These are phyloP conservation scores for Calonectris borealis DNA, from an alignment of 2,113 vertebrate genomes.

Conservation along the genomic window DNA sequence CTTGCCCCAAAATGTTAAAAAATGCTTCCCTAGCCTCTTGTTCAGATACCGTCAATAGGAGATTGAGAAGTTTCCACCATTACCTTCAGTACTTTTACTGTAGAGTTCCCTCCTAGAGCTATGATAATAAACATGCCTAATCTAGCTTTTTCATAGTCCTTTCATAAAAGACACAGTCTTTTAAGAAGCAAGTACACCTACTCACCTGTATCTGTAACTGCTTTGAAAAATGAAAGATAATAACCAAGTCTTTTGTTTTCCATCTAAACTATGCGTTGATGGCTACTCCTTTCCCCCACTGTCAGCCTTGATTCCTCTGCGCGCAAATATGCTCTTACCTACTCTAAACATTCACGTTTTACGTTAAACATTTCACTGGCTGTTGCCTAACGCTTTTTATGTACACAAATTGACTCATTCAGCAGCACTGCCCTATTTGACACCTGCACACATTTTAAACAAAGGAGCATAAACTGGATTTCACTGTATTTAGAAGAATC, in stretches of 20 bases:
- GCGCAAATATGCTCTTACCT: too few relatives aligned
- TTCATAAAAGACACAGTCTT: background rate
- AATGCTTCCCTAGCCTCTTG: background rate
- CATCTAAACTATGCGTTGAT: background rate
- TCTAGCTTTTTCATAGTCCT: background rate
- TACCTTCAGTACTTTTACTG: background rate
- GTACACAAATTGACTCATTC: background rate
- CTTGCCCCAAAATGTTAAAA: background rate
- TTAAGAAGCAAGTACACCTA: background rate
- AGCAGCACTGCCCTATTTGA: background rate
- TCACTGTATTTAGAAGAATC: background rate
- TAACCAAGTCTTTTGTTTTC: background rate
- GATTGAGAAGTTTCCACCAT: background rate
- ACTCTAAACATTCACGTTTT: background rate
- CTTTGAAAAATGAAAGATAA: background rate
- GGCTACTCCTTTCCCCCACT: background rate
- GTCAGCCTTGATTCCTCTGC: background rate
- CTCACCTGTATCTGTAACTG: background rate
- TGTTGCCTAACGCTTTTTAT: background rate
- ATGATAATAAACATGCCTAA: background rate
- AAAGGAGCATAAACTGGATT: background rate
- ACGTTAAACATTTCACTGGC: background rate
- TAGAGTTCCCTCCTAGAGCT: background rate
- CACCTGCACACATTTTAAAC: background rate
- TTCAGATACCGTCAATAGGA: background rate